phyloP scores from a whole-genome alignment of 2,113 vertebrate genomes.

The Tonatia bakeri region DNA sequence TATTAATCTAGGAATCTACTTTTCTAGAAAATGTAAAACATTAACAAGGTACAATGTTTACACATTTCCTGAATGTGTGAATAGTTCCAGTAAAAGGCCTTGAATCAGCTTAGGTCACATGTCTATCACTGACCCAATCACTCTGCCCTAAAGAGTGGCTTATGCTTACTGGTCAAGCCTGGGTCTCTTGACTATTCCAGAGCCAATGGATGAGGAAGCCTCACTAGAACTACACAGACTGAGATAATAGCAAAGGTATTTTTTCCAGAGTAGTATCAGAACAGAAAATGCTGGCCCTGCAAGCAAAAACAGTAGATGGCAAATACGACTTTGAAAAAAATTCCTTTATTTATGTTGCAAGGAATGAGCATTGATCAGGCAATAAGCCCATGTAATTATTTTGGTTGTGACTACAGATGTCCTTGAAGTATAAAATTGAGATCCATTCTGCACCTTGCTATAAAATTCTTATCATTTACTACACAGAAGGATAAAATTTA shows the following conservation, averaged over 20 bases:
- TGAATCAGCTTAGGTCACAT: not conserved
- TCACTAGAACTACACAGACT: not conserved
- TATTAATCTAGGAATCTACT: not conserved
- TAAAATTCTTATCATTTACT: not conserved
- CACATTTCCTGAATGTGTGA: not conserved
- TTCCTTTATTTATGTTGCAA: not conserved
- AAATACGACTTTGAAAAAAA: not conserved
- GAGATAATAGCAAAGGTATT: not conserved
- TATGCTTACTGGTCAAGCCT: not conserved
- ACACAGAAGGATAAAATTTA: constrained; percentile 6
- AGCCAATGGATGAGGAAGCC: not conserved
- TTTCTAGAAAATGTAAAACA: not conserved
- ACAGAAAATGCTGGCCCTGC: not conserved
- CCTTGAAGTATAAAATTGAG: not conserved
- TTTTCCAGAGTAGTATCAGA: not conserved
- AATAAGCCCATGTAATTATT: not conserved
- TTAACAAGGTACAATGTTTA: not conserved
- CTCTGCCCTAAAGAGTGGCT: not conserved
- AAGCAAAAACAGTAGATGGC: not conserved
- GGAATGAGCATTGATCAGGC: not conserved
- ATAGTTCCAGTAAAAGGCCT: not conserved
- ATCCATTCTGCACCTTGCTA: not conserved
- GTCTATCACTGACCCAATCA: not conserved
- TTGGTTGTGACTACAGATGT: not conserved
- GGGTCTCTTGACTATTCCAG: not conserved